Base-by-base conservation (phyloP, 2,797 vertebrate genomes). In the Acipenser oxyrinchus region DNA sequence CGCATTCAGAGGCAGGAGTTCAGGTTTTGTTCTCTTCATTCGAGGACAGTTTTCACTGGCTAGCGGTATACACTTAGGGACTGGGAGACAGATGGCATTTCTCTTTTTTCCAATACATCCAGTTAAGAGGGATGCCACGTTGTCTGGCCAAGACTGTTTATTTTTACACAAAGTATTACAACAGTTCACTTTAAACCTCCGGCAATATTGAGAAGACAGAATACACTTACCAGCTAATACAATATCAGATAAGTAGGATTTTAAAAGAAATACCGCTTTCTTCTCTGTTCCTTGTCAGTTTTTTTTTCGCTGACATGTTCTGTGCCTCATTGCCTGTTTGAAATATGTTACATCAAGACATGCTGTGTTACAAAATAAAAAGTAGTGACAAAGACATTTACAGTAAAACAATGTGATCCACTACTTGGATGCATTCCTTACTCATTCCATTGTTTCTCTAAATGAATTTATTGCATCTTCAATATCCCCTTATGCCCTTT, bases 111-210 rank as follows among this genome's bases (percentile, higher is more conserved):
- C 48, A 58, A 58, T 58, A 58, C 11, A 58, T 58, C 55, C 55
- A 37, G 52, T 50, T 11, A 9, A 53, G 51, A 59, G 68, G 51
- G 68, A 65, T 58, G 64, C 49, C 68, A 59, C 49, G 23, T 63
- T 57, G 64, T 49, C 37, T 51, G n/a, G 51, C 69, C 64, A 50
- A 50, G 10, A 70, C 60, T 66, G 55, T 66, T 66, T 60, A 66
- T 66, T 58, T 58, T 58, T 58, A 58, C 12, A n/a, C 55, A n/a
- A 11, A 12, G 55, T 58, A 58, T 58, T 58, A 5, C 55, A 58
- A 58, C 12, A n/a, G 65, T 66, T 11, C 49, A 57, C 15, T 11
- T 66, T 66, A 60, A 66, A 66, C 57, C 65, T 48, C 15, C 13
- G 11, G 48, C 7, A 10, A 66, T 59, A 66, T 66, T 65, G 53